These are phyloP conservation scores for Falco berigora DNA, from an alignment of 2,797 vertebrate species.

Conservation along the genomic window DNA sequence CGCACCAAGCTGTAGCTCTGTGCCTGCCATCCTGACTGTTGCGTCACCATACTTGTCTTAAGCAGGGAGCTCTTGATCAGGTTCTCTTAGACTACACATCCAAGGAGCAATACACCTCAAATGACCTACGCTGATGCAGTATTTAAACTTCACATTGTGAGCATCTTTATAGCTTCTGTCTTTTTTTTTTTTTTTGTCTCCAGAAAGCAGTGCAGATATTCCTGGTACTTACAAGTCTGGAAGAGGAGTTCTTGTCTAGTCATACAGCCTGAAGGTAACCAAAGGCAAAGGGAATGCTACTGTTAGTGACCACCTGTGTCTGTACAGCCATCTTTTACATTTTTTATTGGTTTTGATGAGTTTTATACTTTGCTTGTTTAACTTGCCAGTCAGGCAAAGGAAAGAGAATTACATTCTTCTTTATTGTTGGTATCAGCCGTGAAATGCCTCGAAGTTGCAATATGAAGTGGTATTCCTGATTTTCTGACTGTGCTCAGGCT, in stretches of 20 bases:
- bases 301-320: neutral
- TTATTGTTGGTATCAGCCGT: neutral
- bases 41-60: neutral
- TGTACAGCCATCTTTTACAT: neutral
- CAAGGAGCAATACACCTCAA: too few relatives aligned
- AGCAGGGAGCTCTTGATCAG: neutral
- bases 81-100: too few relatives aligned
- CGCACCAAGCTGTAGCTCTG: neutral
- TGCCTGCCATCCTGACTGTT: neutral
- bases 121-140: rapidly evolving
- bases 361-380: neutral
- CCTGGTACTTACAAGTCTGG: neutral
- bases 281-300: neutral
- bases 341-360: neutral
- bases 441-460: neutral
- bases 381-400: neutral
- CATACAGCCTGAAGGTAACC: neutral
- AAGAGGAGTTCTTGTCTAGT: neutral
- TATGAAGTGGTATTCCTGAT: neutral
- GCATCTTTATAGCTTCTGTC: neutral
- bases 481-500: neutral
- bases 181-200: neutral
- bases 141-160: neutral
- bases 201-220: neutral
- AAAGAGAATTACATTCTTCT: neutral